A percentile compares a stretch with the other conserved stretches of the same genome.
Conservation (phyloP, 2,113 vertebrate genomes). For the Engystomops pustulosus region DNA sequence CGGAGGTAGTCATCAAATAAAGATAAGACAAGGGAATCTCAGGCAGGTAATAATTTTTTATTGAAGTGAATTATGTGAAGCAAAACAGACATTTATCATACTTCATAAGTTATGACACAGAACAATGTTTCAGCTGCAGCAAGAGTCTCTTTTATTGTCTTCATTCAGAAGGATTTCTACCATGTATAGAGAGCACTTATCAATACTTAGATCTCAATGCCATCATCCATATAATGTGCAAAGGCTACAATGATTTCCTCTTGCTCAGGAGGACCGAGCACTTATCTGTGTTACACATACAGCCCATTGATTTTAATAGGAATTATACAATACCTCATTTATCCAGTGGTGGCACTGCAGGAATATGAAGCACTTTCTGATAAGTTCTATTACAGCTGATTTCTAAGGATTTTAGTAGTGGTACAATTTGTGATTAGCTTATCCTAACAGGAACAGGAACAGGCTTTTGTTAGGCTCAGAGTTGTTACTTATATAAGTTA, state of each 20-base stretch:
- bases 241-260: not conserved
- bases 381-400: no score
- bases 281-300: not conserved
- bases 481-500: no score
- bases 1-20: slow-evolving; percentile 33
- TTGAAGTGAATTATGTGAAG: slow-evolving; percentile 18
- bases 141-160: not conserved
- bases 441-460: no score
- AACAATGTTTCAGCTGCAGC: slow-evolving; percentile 2
- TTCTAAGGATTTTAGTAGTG: no score
- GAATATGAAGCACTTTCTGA: no score
- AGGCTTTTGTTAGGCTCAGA: no score
- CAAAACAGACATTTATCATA: slow-evolving; percentile 24
- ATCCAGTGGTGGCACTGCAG: no score
- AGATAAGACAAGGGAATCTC: slow-evolving; percentile 3
- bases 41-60: slow-evolving; percentile 38
- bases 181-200: not conserved
- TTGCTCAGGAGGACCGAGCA: not conserved
- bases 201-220: not conserved
- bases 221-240: not conserved
- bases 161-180: not conserved
- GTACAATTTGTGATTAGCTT: no score
- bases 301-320: not conserved
- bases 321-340: no score
- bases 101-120: not conserved